Conservation (phyloP, 2,113 vertebrate species). For the Pogona vitticeps region DNA sequence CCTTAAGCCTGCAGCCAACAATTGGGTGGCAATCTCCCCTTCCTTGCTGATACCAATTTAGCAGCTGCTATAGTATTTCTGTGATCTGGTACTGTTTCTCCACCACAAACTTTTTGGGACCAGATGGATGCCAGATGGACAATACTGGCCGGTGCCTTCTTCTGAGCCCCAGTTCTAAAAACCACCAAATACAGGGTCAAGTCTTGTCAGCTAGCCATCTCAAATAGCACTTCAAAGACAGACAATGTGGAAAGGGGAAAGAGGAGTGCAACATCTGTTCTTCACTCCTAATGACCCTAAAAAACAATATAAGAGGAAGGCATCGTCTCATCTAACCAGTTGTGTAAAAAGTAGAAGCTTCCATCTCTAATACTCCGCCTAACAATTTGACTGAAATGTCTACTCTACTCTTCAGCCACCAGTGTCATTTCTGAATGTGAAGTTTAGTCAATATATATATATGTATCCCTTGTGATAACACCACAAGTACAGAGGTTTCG, state of each 20-base stretch:
- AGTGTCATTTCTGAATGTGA: slow-evolving; percentile 52
- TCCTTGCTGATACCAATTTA: slow-evolving; percentile 71
- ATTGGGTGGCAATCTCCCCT: slow-evolving; percentile 71
- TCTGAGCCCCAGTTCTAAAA: slow-evolving; percentile 64
- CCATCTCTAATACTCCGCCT: slow-evolving; percentile 43
- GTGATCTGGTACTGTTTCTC: slow-evolving; percentile 75
- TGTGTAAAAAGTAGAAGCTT: slow-evolving; percentile 56
- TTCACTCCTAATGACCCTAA: slow-evolving; percentile 70
- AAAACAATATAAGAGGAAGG: slow-evolving; percentile 51
- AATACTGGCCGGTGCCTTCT: slow-evolving; percentile 73
- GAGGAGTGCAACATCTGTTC: slow-evolving; percentile 76
- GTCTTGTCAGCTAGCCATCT: slow-evolving; percentile 69
- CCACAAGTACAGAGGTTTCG: background rate
- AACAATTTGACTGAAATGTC: slow-evolving; percentile 63
- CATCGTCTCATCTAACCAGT: slow-evolving; percentile 66
- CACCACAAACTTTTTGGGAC: slow-evolving; percentile 69
- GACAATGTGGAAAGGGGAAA: slow-evolving; percentile 24
- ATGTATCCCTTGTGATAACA: slow-evolving; percentile 18
- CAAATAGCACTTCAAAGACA: slow-evolving; percentile 77
- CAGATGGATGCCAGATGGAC: slow-evolving; percentile 85
- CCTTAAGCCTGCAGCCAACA: slow-evolving; percentile 54
- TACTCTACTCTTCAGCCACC: slow-evolving; percentile 59
- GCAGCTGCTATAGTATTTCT: slow-evolving; percentile 75
- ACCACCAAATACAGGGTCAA: slow-evolving; percentile 70
- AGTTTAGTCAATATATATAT: slow-evolving; percentile 66